Conservation (phyloP, 2,797 vertebrate genomes). For the Threskiornis aethiopicus region DNA sequence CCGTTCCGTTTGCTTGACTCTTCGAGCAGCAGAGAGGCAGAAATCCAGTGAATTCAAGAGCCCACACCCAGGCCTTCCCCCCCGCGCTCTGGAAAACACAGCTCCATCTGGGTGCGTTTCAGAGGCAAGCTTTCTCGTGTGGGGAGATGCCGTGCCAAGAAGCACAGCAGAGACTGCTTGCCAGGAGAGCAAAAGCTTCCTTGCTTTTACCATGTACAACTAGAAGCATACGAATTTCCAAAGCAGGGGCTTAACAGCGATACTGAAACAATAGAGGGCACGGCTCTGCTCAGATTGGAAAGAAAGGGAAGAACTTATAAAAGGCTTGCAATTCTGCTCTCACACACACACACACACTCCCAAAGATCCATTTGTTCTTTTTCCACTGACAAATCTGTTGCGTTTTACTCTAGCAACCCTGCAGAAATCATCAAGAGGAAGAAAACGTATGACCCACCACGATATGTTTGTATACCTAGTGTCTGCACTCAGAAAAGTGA, state of each 20-base stretch:
- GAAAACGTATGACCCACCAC: fast-evolving
- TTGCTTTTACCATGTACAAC: neutral
- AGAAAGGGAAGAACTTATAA: neutral
- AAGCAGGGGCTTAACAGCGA: neutral
- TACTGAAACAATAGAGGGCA: neutral
- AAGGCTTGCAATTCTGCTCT: neutral
- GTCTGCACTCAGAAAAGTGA: neutral
- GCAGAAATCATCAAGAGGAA: neutral
- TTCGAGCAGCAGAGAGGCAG: neutral
- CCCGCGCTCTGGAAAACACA: neutral
- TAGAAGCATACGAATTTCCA: neutral
- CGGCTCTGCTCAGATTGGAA: neutral
- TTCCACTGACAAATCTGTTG: neutral
- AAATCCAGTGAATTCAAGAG: neutral
- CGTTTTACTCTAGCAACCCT: neutral
- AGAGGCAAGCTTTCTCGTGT: neutral
- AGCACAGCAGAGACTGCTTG: neutral
- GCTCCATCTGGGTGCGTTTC: neutral
- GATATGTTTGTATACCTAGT: fast-evolving
- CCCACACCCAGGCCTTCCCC: neutral
- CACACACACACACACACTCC: neutral
- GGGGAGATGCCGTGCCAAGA: neutral
- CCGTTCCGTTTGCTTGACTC: neutral
- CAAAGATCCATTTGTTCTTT: neutral
- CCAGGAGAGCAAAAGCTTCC: neutral